These are phyloP conservation scores for Rhagophthalmus giganteus DNA, from an alignment of 2,888 invertebrate species.

Conservation along the genomic window DNA sequence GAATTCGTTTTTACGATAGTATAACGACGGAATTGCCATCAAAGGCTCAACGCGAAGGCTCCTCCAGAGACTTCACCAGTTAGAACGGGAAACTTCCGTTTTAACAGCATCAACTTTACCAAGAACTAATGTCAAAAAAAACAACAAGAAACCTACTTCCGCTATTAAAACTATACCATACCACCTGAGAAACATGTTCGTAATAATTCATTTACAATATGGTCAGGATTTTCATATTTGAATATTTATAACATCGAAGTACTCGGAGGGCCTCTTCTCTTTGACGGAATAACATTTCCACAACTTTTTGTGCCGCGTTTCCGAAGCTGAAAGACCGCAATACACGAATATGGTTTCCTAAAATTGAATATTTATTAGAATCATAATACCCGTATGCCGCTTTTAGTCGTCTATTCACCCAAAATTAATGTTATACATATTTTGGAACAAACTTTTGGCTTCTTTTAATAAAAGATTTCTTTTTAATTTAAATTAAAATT, in stretches of 20 bases:
- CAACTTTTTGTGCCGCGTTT: slow-evolving; percentile 26
- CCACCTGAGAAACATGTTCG: too few species aligned
- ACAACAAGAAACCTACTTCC: too few species aligned
- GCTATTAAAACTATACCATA: too few species aligned
- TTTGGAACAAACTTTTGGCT: slow-evolving; percentile 1
- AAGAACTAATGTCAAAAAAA: too few species aligned
- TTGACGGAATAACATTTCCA: slow-evolving; percentile 29
- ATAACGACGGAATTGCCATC: too few species aligned
- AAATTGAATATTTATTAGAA: slow-evolving; percentile 27
- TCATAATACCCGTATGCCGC: slow-evolving; percentile 24
- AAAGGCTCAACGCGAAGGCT: too few species aligned
- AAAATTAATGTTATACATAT: slow-evolving; percentile 10
- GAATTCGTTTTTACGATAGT: too few species aligned
- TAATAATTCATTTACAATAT: slow-evolving; percentile 31
- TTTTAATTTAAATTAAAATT: slow-evolving; percentile 4
- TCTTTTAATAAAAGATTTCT: slow-evolving; percentile 12
- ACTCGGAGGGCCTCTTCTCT: slow-evolving; percentile 26
- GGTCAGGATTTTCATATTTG: slow-evolving; percentile 32
- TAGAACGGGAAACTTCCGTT: too few species aligned
- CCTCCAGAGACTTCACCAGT: too few species aligned
- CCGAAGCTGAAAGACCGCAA: slow-evolving; percentile 24
- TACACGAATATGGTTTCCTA: slow-evolving; percentile 22
- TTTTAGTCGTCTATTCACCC: slow-evolving; percentile 15
- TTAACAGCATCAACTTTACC: too few species aligned
- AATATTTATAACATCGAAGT: slow-evolving; percentile 32